These are phyloP conservation scores for Gadopsis bispinosus DNA, from an alignment of 2,797 vertebrate species.

Conservation along the genomic window DNA sequence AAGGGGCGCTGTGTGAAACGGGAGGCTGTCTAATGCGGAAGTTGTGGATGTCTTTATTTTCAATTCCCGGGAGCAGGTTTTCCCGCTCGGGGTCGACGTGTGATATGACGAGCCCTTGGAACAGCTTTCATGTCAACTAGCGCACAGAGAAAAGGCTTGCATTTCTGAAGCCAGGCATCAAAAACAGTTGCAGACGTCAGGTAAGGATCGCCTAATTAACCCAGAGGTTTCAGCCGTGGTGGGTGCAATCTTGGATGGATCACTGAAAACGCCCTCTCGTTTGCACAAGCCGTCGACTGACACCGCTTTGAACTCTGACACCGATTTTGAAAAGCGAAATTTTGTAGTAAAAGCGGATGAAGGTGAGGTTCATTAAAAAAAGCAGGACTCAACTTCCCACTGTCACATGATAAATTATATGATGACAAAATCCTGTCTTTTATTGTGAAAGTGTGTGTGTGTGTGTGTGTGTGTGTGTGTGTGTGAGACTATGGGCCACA, in stretches of 20 bases:
- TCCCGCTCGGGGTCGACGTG: background rate
- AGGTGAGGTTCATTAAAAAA: slow-evolving; percentile 13
- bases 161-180: slow-evolving; percentile 34
- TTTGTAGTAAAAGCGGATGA: slow-evolving; percentile 6
- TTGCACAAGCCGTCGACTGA: background rate
- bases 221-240: background rate
- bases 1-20: slow-evolving; percentile 19
- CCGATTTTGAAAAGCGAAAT: slow-evolving; percentile 23
- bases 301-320: background rate
- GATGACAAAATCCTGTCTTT: background rate
- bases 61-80: slow-evolving; percentile 17
- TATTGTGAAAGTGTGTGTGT: background rate
- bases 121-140: slow-evolving; percentile 19
- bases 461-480: background rate
- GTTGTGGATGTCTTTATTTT: slow-evolving; percentile 43
- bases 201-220: slow-evolving; percentile 36
- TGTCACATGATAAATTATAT: background rate
- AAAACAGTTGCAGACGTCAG: slow-evolving; percentile 12
- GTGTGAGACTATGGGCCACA: slow-evolving; percentile 38
- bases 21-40: slow-evolving; percentile 40
- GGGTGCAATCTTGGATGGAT: background rate
- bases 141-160: background rate
- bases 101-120: slow-evolving; percentile 34
- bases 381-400: background rate
- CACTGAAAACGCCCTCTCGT: background rate